A percentile compares a stretch with the other conserved stretches of the same genome.
Evolutionary conservation across 2,113 vertebrate species (phyloP).

Genomic region (Sceloporus undulatus): DNA sequence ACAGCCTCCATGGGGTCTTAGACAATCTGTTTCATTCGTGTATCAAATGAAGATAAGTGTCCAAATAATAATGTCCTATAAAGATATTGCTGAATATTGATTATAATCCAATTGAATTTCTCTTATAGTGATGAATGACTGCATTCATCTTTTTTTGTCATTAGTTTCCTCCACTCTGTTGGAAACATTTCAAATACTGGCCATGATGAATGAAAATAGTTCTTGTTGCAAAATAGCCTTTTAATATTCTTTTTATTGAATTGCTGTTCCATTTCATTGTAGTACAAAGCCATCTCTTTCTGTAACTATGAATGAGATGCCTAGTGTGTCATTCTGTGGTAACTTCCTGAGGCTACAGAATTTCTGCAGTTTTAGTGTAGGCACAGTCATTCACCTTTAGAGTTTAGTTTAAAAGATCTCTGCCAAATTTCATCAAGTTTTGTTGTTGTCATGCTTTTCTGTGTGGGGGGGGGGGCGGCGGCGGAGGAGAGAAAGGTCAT

Average conservation of each 20-base stretch:
- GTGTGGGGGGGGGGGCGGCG: too few species aligned
- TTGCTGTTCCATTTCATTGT: conserved; percentile 63
- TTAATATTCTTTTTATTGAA: conserved; percentile 66
- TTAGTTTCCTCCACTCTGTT: conserved; percentile 49
- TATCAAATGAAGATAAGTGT: conserved; percentile 9
- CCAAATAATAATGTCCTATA: background rate
- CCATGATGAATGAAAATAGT: conserved; percentile 65
- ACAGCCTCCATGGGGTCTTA: background rate
- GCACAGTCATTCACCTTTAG: background rate
- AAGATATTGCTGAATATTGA: conserved; percentile 19
- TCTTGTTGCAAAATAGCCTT: conserved; percentile 60
- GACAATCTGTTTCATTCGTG: background rate
- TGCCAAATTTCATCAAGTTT: background rate
- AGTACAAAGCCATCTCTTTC: conserved; percentile 59
- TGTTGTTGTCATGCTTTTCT: background rate
- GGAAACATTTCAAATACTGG: conserved; percentile 53
- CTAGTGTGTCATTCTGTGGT: background rate
- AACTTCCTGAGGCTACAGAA: background rate
- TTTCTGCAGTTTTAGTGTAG: background rate
- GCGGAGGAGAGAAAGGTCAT: too few species aligned
- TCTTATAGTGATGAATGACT: conserved; percentile 1
- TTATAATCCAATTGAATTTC: conserved; percentile 20
- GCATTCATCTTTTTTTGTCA: conserved; percentile 52
- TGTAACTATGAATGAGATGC: conserved; percentile 35
- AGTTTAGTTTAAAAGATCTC: background rate